Evolutionary conservation across 1,140 invertebrate genomes (phyloP), one percentile per base, ranked within the genome.

Genomic region (Agrypnia vestita): DNA sequence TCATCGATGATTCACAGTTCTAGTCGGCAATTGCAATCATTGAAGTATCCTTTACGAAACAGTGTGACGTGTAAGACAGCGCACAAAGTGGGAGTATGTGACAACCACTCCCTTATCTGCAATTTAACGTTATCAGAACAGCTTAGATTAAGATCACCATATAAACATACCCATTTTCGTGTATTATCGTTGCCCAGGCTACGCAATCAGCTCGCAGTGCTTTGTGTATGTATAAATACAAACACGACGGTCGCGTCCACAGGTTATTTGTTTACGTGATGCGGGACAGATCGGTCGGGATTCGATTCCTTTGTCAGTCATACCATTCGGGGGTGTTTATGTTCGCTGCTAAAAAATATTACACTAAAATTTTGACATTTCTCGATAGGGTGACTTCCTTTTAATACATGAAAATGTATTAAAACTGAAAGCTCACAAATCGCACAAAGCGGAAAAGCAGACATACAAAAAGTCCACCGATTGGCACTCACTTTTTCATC

Each of bases 71-170:
- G 56, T 61, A 25, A 13, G 47, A 15, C 1, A 56, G 73, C 19
- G 73, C 43, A 35, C 69, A 43, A 55, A 62, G 77, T 72, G 67
- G 67, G 77, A 72, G 77, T 72, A 71, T 46, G 53, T 78, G 76
- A 69, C 64, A 78, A 78, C 77, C 77, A 78, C 77, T 78, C 77
- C 77, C 77, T 78, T 78, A 61, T 64, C 75, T 64, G 9, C 9
- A 47, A 64, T 59, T 13, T 3, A 13, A 69, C 55, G 64, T 72
- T 78, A 78, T 78, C 77, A 49, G 11, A 17, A 61, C 6, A 69
- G 53, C 43, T 49, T 53, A 51, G 55, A 72, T 61, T 59, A 13
- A 72, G 76, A 78, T 78, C 72, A 78, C 47, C 10, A 62, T 71
- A 78, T 72, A 78, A 64, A 72, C 77, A 69, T 64, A 78, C 77